Evolutionary conservation across 30 jellyfish, hydroid and myxozoan species (phyloP), one percentile per base, ranked within the genome.

Genomic region (Pelagia noctiluca): DNA sequence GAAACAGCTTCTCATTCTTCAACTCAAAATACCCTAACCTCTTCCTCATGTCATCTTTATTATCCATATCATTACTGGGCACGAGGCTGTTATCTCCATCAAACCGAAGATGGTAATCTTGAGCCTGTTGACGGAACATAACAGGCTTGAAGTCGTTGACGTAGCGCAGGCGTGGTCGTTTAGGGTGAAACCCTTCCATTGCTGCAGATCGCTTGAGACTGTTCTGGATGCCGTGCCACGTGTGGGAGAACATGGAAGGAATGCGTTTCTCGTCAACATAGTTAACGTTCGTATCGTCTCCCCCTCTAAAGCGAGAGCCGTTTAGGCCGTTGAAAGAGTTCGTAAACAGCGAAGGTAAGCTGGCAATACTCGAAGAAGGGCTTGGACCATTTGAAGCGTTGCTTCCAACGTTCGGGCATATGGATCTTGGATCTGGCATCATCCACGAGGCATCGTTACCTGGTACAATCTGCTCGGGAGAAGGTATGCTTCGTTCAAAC

Each of bases 211-310:
- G 57, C 60, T 57, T 77, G 35, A 19, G n/a, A 3, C 33, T 35
- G 25, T 66, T 67, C 18, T 49, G 36, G 10, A 73, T 22, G 0
- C 80, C 80, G 10, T 62, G 78, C 70, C 64, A 37, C 21, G 77
- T 49, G 63, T 72, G 53, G 0, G 95, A 85, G 42, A 72, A 60
- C 50, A 85, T 21, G 0, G 87, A 72, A 7, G 95, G 89, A 52
- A 85, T 74, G 16, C 75, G 38, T 12, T 29, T 60, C 34, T 85
- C 95, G 64, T 74, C 78, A 13, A 85, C 82, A 63, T 72, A 85
- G 10, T 70, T 22, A 2, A 85, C 68, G 35, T 2, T 37, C 25
- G 54, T 25, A 11, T 62, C 77, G 3, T 62, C 81, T 52, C 21
- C 21, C 28, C 7, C 12, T 52, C 26, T 52, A 25, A 52, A 52